Evolutionary conservation across 2,113 vertebrate species (phyloP), one percentile per base, ranked within the genome.

Genomic region (Cottus gobio): DNA sequence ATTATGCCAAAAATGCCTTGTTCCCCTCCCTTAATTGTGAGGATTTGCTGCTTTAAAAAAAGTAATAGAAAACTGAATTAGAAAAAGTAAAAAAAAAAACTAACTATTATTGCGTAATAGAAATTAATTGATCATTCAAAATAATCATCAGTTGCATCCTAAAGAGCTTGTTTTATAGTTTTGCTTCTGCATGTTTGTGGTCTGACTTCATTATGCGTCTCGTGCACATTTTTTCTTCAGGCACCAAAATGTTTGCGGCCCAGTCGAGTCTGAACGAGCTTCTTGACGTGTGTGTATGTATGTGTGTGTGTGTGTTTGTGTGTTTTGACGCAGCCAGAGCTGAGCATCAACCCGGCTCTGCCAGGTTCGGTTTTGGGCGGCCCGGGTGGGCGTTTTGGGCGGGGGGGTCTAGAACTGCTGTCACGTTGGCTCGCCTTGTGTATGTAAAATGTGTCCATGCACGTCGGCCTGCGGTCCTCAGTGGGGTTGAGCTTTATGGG

Each of bases 371-470:
- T 37, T 77, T 79, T n/a, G 61, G 65, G n/a, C n/a, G n/a, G n/a
- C n/a, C n/a, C 2, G 10, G 39, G 2, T 10, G 12, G 39, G 39
- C 3, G 39, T 42, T 42, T 66, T 12, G 48, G 24, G 46, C 31
- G 36, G 52, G 13, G 15, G 4, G 34, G n/a, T n/a, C n/a, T 4
- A 5, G 44, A 46, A 15, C 0, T n/a, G 22, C 54, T 44, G 80
- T 86, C 83, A 87, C 84, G 72, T 89, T 83, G 70, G 67, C 75
- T 63, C 0, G 54, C 76, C 81, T 61, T 84, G 83, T 84, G 85
- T 70, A 61, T 57, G 39, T 71, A n/a, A 52, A 48, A 57, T 81
- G 67, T 70, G 67, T 71, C 48, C 8, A 3, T 77, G 61, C 83
- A 68, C 54, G 80, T 71, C 46, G 60, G 31, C 24, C 20, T 62